Base-by-base conservation (phyloP, 1,140 invertebrate genomes). In the Harpegnathos saltator region DNA sequence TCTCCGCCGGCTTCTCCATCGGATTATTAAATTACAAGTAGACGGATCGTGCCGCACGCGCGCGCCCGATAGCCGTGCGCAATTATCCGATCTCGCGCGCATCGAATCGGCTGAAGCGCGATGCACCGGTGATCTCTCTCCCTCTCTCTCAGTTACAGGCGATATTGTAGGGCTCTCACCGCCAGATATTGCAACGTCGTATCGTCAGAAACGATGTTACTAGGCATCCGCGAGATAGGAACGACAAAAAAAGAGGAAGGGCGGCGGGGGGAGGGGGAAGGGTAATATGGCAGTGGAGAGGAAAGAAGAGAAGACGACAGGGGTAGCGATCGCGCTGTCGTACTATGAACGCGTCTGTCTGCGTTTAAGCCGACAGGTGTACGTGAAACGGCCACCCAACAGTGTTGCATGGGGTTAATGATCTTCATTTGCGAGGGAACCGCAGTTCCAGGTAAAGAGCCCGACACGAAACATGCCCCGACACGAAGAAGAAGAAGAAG, bases 391-490 rank as follows among this genome's bases (percentile, higher is more conserved):
- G 69, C 78, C 56, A 74, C 69, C 68, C 69, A 82, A 74, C 26
- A 62, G 59, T 82, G 29, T 82, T 62, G 71, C 78, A 74, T 74
- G 78, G 61, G 69, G 68, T 82, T 82, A 82, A 82, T 82, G 78
- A 82, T 82, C 78, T 74, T 72, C 78, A 82, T 82, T 82, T 59
- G 69, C 52, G 58, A 74, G 56, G 48, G 68, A 74, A 74, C 56
- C 69, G 52, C 75, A 80, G 65, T 71, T 80, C 75, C 75, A 80
- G 75, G 75, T 80, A 80, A 80, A 80, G 75, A 80, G 75, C 75
- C 22, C 75, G 52, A 29, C 75, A 80, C 75, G 75, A 80, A 78
- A 69, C 75, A 48, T 26, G 65, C 52, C 38, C 24, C 65, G 52
- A 68, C 63, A 78, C 75, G 38, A 44, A 44, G 38, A 44, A 5